Conservation (phyloP, 2,888 invertebrate genomes). For the Metopia argyrocephala region DNA sequence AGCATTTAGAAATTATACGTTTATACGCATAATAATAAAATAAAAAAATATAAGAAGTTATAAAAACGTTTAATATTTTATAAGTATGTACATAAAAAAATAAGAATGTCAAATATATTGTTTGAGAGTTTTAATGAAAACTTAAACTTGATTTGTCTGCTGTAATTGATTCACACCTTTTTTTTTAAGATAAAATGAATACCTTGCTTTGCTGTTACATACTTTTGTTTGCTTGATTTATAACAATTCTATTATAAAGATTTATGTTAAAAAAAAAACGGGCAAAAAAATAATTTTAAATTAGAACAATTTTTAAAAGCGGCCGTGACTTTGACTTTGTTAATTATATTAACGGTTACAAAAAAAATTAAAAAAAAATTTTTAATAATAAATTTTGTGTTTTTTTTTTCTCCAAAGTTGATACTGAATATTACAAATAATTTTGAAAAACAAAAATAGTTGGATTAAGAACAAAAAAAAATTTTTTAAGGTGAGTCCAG, state of each 20-base stretch:
- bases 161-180: constrained; percentile 41
- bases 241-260: constrained; percentile 30
- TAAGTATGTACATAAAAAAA: background rate
- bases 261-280: constrained; percentile 20
- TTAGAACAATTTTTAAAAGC: constrained; percentile 42
- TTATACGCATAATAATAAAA: constrained; percentile 51
- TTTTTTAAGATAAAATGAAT: constrained; percentile 22
- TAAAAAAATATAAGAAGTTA: constrained; percentile 53
- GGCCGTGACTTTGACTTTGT: constrained; percentile 58
- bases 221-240: constrained; percentile 9
- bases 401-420: no score
- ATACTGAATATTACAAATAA: no score
- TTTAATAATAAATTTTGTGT: background rate
- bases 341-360: constrained; percentile 43
- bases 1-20: constrained; percentile 52
- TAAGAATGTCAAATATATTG: background rate
- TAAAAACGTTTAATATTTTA: constrained; percentile 62
- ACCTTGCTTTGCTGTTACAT: background rate
- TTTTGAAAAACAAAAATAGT: no score
- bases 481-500: no score
- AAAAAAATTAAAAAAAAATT: background rate
- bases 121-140: constrained; percentile 17
- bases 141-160: constrained; percentile 33
- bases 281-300: constrained; percentile 6
- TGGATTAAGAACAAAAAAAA: constrained; percentile 2